Conservation (phyloP, 2,888 invertebrate species). For the Diaperis boleti region DNA sequence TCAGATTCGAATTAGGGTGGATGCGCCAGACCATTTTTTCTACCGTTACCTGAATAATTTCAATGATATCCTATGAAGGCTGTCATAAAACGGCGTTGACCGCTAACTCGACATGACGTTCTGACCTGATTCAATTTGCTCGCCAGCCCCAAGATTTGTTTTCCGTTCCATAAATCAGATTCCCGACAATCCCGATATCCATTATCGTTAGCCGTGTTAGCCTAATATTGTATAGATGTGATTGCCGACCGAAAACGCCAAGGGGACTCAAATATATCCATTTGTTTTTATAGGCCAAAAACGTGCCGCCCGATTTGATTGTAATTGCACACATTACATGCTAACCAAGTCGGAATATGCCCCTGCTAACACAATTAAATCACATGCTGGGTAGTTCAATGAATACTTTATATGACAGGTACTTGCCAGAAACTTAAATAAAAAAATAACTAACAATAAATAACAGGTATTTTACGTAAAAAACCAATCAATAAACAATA, state of each 20-base stretch:
- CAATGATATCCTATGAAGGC: constrained; percentile 32
- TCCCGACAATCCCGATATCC: constrained; percentile 65
- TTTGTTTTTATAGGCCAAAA: constrained; percentile 59
- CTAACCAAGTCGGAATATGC: constrained; percentile 51
- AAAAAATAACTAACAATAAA: too few species aligned
- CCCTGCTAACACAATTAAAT: constrained; percentile 45
- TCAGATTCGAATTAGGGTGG: constrained; percentile 26
- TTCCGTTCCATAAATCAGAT: constrained; percentile 66
- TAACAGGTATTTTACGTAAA: too few species aligned
- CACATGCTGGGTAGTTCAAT: constrained; percentile 37
- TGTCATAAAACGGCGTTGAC: constrained; percentile 40
- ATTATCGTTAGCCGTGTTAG: constrained; percentile 64
- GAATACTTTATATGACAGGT: constrained; percentile 35
- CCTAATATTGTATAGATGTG: constrained; percentile 58
- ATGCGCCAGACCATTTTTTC: constrained; percentile 29
- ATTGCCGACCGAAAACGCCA: constrained; percentile 46
- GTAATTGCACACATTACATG: constrained; percentile 56
- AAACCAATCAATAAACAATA: too few species aligned
- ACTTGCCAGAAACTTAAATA: too few species aligned
- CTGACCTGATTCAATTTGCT: constrained; percentile 65
- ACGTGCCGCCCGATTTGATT: constrained; percentile 55
- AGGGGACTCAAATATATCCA: constrained; percentile 50
- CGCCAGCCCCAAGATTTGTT: constrained; percentile 64
- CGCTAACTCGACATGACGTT: constrained; percentile 58
- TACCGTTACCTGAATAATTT: constrained; percentile 36